Conservation (phyloP, 1,140 invertebrate genomes). For the Lucilia cuprina region DNA sequence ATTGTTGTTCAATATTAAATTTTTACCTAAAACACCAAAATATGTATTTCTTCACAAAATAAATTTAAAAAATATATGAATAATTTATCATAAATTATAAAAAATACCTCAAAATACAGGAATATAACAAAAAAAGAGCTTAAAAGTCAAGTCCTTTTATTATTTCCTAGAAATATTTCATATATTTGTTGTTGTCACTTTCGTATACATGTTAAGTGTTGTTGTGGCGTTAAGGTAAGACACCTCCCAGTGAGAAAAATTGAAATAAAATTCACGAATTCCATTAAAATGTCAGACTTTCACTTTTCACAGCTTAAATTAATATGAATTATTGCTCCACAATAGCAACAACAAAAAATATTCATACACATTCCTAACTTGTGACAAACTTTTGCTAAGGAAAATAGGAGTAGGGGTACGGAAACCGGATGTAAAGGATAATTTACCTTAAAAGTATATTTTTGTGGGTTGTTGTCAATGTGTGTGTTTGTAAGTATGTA, state of each 20-base stretch:
- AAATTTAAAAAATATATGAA: background rate
- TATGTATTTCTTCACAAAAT: background rate
- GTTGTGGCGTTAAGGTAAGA: background rate
- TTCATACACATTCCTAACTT: background rate
- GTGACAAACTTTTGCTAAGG: background rate
- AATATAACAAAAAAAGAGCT: background rate
- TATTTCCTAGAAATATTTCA: background rate
- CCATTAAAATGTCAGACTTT: slow-evolving; percentile 44
- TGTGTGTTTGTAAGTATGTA: background rate
- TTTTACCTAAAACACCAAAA: background rate
- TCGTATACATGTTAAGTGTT: background rate
- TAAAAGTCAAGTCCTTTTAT: background rate
- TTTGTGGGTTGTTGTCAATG: background rate
- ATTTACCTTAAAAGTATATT: slow-evolving; percentile 17
- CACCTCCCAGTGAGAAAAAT: background rate
- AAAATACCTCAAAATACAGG: background rate
- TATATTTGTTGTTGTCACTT: background rate
- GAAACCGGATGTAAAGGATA: slow-evolving; percentile 37
- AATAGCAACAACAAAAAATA: background rate
- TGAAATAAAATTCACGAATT: slow-evolving; percentile 39
- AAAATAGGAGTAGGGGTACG: background rate
- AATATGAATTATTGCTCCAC: slow-evolving; percentile 41
- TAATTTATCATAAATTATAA: background rate
- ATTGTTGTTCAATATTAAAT: background rate
- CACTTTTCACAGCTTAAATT: slow-evolving; percentile 43